These are phyloP conservation scores for Meloidogyne exigua DNA, from an alignment of 1,140 invertebrate genomes.

Conservation along the genomic window DNA sequence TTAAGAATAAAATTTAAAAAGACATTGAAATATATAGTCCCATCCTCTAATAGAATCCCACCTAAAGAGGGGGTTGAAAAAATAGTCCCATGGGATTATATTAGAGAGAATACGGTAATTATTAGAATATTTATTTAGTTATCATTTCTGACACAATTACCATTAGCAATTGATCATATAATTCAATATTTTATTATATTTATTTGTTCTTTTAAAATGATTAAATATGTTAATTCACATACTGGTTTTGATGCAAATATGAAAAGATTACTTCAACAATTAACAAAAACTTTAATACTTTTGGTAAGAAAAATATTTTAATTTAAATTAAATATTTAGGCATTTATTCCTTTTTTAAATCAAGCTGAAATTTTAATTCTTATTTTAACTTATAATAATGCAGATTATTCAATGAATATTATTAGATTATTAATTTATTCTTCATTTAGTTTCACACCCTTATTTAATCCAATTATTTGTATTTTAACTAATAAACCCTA, in stretches of 20 bases:
- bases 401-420: background rate
- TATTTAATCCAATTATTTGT: constrained; percentile 3
- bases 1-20: too few relatives aligned
- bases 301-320: background rate
- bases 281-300: background rate
- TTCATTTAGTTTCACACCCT: background rate
- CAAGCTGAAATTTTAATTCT: background rate
- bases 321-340: background rate
- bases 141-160: too few relatives aligned
- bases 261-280: background rate
- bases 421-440: background rate
- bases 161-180: too few relatives aligned
- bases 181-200: too few relatives aligned
- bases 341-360: too few relatives aligned
- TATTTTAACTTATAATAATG: background rate
- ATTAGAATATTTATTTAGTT: too few relatives aligned
- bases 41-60: too few relatives aligned
- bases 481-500: background rate
- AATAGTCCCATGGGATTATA: too few relatives aligned
- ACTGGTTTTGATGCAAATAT: background rate
- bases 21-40: too few relatives aligned
- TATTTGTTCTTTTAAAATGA: too few relatives aligned
- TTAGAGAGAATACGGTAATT: too few relatives aligned
- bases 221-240: background rate
- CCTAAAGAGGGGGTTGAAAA: too few relatives aligned